phyloP scores from a whole-genome alignment of 2,113 vertebrate species.

The Camelus bactrianus region DNA sequence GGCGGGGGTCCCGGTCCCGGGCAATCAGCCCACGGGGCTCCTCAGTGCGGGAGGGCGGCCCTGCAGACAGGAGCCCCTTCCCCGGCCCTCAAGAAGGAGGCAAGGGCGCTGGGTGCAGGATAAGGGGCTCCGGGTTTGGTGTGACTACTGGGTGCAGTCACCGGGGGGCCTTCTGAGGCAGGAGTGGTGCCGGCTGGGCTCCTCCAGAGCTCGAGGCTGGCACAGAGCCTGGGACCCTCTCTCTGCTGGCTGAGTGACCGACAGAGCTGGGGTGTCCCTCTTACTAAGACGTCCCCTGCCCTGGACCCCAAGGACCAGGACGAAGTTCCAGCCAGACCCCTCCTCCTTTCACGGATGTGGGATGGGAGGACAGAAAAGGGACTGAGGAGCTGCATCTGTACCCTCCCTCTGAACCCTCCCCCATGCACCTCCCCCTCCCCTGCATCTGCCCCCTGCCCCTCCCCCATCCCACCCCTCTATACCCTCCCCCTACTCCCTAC shows the following conservation, averaged over 20 bases:
- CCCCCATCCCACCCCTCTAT: too few species aligned
- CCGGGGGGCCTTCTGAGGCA: background rate
- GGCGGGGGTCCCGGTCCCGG: rapidly evolving
- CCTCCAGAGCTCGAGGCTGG: rapidly evolving
- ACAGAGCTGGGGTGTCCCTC: background rate
- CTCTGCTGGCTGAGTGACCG: rapidly evolving
- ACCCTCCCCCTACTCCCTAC: background rate
- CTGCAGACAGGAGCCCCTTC: background rate
- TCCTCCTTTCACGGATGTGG: background rate
- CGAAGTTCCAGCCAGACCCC: background rate
- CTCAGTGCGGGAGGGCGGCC: background rate
- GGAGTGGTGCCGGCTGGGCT: background rate
- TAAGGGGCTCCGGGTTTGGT: too few species aligned
- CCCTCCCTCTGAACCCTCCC: background rate
- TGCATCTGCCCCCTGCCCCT: background rate
- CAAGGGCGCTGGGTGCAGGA: background rate
- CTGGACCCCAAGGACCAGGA: background rate
- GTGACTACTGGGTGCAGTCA: rapidly evolving
- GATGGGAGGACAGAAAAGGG: background rate
- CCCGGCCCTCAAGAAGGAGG: background rate
- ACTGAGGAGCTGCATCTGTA: background rate
- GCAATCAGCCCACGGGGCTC: too few species aligned
- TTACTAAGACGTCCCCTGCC: background rate
- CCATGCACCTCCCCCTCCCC: background rate
- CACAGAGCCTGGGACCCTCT: background rate